Evolutionary conservation across 2,888 invertebrate species (phyloP).

Genomic region (Dasypolia templi): DNA sequence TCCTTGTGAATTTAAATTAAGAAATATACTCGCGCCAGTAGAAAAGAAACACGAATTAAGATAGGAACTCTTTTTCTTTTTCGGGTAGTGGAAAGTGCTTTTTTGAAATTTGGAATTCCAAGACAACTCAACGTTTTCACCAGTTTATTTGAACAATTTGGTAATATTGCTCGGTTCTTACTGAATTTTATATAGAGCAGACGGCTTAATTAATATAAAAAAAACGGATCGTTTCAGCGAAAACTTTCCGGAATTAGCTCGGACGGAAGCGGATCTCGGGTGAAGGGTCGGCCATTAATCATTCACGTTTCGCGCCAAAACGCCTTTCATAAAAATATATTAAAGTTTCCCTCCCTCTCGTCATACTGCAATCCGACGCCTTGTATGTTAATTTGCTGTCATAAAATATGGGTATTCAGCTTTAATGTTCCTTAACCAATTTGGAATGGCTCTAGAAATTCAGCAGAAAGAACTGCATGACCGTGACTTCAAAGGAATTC

Average conservation of each 20-base stretch:
- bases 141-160: conserved; percentile 62
- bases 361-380: conserved; percentile 80
- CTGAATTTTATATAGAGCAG: conserved; percentile 68
- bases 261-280: conserved; percentile 76
- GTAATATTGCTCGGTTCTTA: conserved; percentile 57
- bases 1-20: conserved; percentile 33
- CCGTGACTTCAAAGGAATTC: conserved; percentile 41
- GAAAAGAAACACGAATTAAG: conserved; percentile 45
- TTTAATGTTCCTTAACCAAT: conserved; percentile 73
- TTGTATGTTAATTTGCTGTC: conserved; percentile 86
- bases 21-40: conserved; percentile 17
- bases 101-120: conserved; percentile 60
- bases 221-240: conserved; percentile 68
- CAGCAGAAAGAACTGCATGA: conserved; percentile 63
- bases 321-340: conserved; percentile 87
- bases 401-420: conserved; percentile 80
- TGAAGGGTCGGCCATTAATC: conserved; percentile 87
- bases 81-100: conserved; percentile 50
- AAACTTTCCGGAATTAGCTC: conserved; percentile 80
- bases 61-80: conserved; percentile 39
- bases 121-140: conserved; percentile 49
- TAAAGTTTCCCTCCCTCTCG: conserved; percentile 84
- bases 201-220: conserved; percentile 80
- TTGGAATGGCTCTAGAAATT: conserved; percentile 70
- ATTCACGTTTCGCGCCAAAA: conserved; percentile 84